phyloP scores from a whole-genome alignment of 2,113 vertebrate species.

The Formicarius rufipectus region DNA sequence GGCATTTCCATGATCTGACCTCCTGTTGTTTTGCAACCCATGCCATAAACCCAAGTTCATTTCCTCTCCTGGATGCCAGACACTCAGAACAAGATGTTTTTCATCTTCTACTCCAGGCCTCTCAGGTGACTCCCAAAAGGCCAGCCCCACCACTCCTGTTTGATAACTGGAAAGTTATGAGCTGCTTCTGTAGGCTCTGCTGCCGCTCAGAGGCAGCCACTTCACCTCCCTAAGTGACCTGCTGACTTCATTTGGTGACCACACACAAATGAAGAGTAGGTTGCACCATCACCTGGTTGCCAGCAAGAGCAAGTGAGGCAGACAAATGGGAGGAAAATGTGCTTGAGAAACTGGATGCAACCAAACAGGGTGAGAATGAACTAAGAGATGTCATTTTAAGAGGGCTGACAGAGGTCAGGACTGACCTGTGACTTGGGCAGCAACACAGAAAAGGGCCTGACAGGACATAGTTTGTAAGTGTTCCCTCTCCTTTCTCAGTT shows the following conservation, averaged over 20 bases:
- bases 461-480: neutral
- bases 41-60: slow-evolving; percentile 17
- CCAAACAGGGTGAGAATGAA: neutral
- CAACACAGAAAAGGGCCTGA: neutral
- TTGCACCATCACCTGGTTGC: neutral
- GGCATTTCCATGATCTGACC: neutral
- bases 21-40: slow-evolving; percentile 2
- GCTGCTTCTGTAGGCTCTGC: neutral
- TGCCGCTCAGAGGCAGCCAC: neutral
- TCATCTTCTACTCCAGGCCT: neutral
- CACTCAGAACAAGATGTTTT: slow-evolving; percentile 27
- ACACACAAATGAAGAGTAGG: neutral
- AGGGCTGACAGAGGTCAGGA: neutral
- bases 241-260: neutral
- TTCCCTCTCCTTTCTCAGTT: neutral
- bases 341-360: neutral
- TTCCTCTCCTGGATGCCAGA: slow-evolving; percentile 34
- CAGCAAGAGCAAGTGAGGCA: neutral
- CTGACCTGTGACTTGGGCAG: neutral
- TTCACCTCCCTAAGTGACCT: neutral
- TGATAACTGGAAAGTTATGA: neutral
- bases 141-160: neutral
- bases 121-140: neutral
- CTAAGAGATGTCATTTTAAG: neutral
- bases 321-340: neutral